Percentiles rank a stretch among this genome's conserved stretches.
Evolutionary conservation across 1,140 invertebrate genomes (phyloP).

Genomic region (Drosophila takahashii): DNA sequence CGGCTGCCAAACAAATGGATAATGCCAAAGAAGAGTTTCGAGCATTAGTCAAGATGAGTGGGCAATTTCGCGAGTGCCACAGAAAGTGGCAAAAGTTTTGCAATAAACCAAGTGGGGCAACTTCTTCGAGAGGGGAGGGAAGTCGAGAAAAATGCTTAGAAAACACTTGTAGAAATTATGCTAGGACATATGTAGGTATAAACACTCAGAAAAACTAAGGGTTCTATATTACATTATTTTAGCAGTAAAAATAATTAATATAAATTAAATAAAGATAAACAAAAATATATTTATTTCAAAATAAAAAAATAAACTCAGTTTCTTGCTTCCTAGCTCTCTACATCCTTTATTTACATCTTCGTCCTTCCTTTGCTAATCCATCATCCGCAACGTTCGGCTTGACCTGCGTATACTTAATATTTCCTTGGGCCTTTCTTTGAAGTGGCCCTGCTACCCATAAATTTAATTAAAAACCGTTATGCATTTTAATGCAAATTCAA

Average conservation of each 20-base stretch:
- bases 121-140: constrained; percentile 3
- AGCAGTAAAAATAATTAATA: neutral
- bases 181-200: neutral
- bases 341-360: neutral
- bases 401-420: constrained; percentile 34
- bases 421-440: constrained; percentile 25
- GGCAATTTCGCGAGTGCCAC: constrained; percentile 44
- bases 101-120: constrained; percentile 40
- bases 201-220: neutral
- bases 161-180: constrained; percentile 32
- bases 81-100: constrained; percentile 50
- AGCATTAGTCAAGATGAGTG: constrained; percentile 49
- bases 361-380: constrained; percentile 9
- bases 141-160: constrained; percentile 7
- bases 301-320: neutral
- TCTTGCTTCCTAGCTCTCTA: no score
- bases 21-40: constrained; percentile 30
- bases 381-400: constrained; percentile 2
- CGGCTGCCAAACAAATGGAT: constrained; percentile 48
- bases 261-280: no score
- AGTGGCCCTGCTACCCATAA: constrained; percentile 25
- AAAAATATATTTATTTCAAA: neutral
- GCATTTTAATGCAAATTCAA: constrained; percentile 68
- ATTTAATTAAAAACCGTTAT: constrained; percentile 64
- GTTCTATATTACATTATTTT: neutral